Evolutionary conservation across 2,888 invertebrate species (phyloP), one percentile per base, ranked within the genome.

Genomic region (Nezara viridula): DNA sequence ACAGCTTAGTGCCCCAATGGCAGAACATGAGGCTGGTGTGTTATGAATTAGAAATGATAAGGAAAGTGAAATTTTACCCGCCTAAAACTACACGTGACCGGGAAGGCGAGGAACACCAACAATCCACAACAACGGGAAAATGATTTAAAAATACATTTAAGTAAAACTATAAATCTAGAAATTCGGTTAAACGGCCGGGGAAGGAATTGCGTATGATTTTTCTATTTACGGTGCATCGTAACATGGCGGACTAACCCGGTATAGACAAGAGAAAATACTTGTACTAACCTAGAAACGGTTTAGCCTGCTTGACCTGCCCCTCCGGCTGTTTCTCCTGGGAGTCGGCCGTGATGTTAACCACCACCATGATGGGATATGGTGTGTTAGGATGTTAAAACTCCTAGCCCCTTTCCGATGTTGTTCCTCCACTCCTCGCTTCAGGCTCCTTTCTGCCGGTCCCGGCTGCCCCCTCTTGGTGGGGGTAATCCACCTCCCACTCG

Each of bases 311-410:
- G 32, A 44, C 52, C 50, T 88, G 88, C 37, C 89, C 89, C 40
- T 89, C 90, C 73, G 90, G 44, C 50, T 73, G 89, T 85, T 89
- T 86, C 89, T 90, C 89, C 40, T 44, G 44, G 47, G 88, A 49
- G 49, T 88, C 88, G 88, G 88, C 55, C 89, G 88, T 86, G 86
- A 90, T 88, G 89, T 90, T 90, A 77, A 89, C 90, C 81, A 90
- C 90, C 85, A 90, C 90, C 89, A 90, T 90, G 89, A 90, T 90
- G 85, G 90, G 86, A 85, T 86, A 88, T 86, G 88, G 86, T 85
- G 89, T 86, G 73, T 89, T 81, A 66, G 90, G 86, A 88, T 89
- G 81, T 90, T 85, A 66, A 88, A 89, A 44, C 88, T 88, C 88
- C 86, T 49, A 88, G 77, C 88, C 88, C 88, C 88, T 49, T 88